Base-by-base conservation (phyloP, 2,113 vertebrate species). In the Oceanodroma tethys region DNA sequence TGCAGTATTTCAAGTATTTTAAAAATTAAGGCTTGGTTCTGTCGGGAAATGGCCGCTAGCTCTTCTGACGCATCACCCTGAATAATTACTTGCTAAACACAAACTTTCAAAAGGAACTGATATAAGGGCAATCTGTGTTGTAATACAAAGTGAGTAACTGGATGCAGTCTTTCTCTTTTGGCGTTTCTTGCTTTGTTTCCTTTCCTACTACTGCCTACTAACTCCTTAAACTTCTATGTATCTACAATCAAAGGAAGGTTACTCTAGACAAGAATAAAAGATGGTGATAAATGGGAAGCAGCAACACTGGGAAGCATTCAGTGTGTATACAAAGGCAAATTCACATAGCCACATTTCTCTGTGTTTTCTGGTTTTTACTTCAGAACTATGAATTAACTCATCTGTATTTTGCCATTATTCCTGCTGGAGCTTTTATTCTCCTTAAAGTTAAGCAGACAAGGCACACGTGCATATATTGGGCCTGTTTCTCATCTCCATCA, bases 21-120 rank as follows among this genome's bases (percentile, higher is more conserved):
- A 95, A 93, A 95, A 94, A 97, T 95, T 81, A 95, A 87, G 93
- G 96, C 81, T 95, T 90, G 94, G 91, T 83, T 84, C 62, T 78
- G 48, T 29, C 0, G 2, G 58, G 71, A 78, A 75, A 86, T 3
- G 11, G 86, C 67, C 0, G 6, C 32, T 82, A 50, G 67, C 55
- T 79, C 79, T 80, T 78, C 48, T 92, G 82, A 92, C 13, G 8
- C 29, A 58, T 75, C 7, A 1, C 36, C n/a, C 60, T 74, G n/a
- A 91, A 75, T 50, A 93, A 91, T 72, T 55, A 85, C 65, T 75
- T 0, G 0, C 78, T 86, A 71, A 75, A 81, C 58, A 81, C 84
- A 66, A 62, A 56, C 48, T 93, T 92, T 75, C 72, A 90, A 90
- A 94, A 66, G 40, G 40, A 91, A 88, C 81, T 53, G 62, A 87